Evolutionary conservation across 1,140 invertebrate genomes (phyloP).

Genomic region (Caenorhabditis briggsae): DNA sequence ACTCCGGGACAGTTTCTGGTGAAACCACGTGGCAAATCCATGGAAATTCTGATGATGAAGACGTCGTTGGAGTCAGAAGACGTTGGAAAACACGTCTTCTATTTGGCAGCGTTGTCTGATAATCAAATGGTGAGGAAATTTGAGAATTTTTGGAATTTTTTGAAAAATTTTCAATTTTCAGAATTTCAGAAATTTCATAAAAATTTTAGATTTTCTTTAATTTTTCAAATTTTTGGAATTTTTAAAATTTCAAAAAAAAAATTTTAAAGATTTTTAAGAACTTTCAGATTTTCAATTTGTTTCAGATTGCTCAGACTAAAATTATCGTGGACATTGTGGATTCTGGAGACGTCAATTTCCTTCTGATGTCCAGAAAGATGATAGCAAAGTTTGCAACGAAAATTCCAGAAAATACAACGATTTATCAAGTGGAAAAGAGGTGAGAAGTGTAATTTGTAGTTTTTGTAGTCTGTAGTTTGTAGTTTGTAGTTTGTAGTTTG

Average conservation of each 20-base stretch:
- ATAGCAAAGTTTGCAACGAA: not conserved
- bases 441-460: not conserved
- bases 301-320: slow-evolving; percentile 21
- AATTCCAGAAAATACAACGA: not conserved
- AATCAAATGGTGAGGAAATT: not conserved
- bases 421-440: slow-evolving; percentile 29
- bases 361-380: not conserved
- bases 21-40: not conserved
- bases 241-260: too few species aligned
- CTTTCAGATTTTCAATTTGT: not conserved
- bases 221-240: not conserved
- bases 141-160: not conserved
- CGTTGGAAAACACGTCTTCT: not conserved
- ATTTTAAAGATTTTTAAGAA: too few species aligned
- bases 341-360: slow-evolving; percentile 26
- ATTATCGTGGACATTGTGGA: slow-evolving; percentile 3
- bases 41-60: slow-evolving; percentile 6
- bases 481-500: too few species aligned
- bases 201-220: too few species aligned
- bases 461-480: too few species aligned
- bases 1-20: not conserved
- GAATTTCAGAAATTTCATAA: too few species aligned
- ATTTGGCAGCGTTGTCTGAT: not conserved
- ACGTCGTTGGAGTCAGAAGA: not conserved
- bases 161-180: not conserved